A percentile compares a stretch with the other conserved stretches of the same genome.
These are phyloP conservation scores for Epirrita christyi DNA, from an alignment of 2,888 invertebrate species.

Conservation along the genomic window DNA sequence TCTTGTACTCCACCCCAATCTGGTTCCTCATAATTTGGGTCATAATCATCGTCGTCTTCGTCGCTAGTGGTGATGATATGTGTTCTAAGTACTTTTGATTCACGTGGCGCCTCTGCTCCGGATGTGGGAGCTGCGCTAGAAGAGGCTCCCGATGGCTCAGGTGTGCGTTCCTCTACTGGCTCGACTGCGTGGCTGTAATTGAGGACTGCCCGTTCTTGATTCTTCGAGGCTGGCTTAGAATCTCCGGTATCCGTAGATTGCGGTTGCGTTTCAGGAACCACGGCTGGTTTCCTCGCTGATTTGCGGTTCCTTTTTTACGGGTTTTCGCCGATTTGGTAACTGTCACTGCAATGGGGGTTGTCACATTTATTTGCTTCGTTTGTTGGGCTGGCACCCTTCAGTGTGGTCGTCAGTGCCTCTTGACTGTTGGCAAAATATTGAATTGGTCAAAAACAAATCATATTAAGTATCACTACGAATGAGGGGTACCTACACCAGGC, in stretches of 20 bases:
- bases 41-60: background rate
- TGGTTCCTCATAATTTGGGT: background rate
- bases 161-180: too few species aligned
- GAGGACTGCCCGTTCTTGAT: too few species aligned
- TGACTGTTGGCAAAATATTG: constrained; percentile 11
- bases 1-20: background rate
- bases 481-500: too few species aligned
- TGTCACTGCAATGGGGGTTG: background rate
- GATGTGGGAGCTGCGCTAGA: too few species aligned
- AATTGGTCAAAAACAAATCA: background rate
- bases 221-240: too few species aligned
- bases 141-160: too few species aligned
- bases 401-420: background rate
- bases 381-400: background rate
- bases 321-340: background rate
- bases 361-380: background rate
- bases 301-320: background rate
- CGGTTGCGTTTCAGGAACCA: too few species aligned
- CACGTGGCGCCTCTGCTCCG: too few species aligned
- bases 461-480: background rate
- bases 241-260: too few species aligned
- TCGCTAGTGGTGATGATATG: background rate
- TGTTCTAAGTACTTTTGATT: too few species aligned
- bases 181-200: too few species aligned
- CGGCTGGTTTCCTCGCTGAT: too few species aligned